Base-by-base conservation (phyloP, 2,888 invertebrate species). In the Xylophagus ater region DNA sequence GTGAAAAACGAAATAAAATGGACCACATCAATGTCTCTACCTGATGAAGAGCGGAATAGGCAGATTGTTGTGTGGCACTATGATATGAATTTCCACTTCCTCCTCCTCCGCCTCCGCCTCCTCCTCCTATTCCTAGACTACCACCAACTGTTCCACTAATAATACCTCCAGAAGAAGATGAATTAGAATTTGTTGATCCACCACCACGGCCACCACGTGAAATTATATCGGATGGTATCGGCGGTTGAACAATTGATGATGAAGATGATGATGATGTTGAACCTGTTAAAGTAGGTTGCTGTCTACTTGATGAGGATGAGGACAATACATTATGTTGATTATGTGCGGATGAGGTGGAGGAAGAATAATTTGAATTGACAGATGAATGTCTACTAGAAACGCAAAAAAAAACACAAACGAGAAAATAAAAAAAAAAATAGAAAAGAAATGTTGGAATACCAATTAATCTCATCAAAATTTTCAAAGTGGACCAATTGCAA, bases 361-460 rank as follows among this genome's bases (percentile, higher is more conserved):
- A 49, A 44, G 50, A 44, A 49, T 46, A 51, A 47, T 49, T 45
- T 69, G 66, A 66, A 68, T 67, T 54, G 42, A 49, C 43, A 43
- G 51, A 49, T 49, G 52, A 49, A 43, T 51, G 51, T 51, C 52
- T 52, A 49, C 42, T 45, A 34, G 20, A 34, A 34, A n/a, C n/a
- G n/a, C n/a, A n/a, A n/a, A n/a, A n/a, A n/a, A n/a, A n/a, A n/a
- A n/a, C n/a, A n/a, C n/a, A n/a, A 44, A 23, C 32, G n/a, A 30
- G 15, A 26, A 34, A 32, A 34, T 18, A 38, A 28, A 24, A 21
- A 34, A n/a, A 25, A 24, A 34, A 14, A 5, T 1, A 20, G 14
- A 20, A 19, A 36, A 33, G 26, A 10, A 12, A 21, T 18, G 26
- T 8, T 23, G 23, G 23, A 31, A 17, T 12, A 17, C 31, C 17